Evolutionary conservation across 2,888 invertebrate genomes (phyloP), one percentile per base, ranked within the genome.

Genomic region (Caenorhabditis becei): DNA sequence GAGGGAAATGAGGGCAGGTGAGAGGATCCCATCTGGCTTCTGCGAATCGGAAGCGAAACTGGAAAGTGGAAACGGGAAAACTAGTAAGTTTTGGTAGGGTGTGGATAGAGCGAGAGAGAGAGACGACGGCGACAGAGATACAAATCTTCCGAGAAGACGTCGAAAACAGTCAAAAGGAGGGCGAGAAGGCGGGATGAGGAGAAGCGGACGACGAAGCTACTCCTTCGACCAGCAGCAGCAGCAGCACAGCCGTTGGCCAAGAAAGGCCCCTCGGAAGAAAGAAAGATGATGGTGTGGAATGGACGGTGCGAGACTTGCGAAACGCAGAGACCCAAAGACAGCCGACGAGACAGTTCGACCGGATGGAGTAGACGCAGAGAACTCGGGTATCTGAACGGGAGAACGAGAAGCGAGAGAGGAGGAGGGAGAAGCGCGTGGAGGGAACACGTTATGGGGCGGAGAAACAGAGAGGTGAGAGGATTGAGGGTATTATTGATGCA

Each of bases 281-380:
- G n/a, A n/a, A n/a, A n/a, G 70, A 70, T 70, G 70, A 70, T 70
- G 70, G 70, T 70, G 70, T 70, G 70, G 70, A 72, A 61, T 72
- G 71, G 56, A 63, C 61, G 61, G 62, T 61, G 71, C 51, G 44
- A 44, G 61, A 62, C 14, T n/a, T 53, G 62, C 61, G 71, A 71
- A 44, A 44, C 61, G 62, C 61, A 71, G 71, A 71, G 71, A 62
- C 23, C 35, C 61, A 62, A 54, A 71, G 71, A 70, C 28, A 37
- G 37, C 61, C 24, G 16, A 11, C 49, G 61, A 62, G 71, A 71
- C 54, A 62, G 71, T 62, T 35, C 54, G 53, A n/a, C 41, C 26
- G 24, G n/a, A 59, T 41, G 51, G 63, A 28, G 63, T 62, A 72
- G 71, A 63, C 71, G 20, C 35, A 72, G 71, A 71, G 61, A 62